These are phyloP conservation scores for Saccostrea glomerata DNA, from an alignment of 1,140 invertebrate genomes.

Conservation along the genomic window DNA sequence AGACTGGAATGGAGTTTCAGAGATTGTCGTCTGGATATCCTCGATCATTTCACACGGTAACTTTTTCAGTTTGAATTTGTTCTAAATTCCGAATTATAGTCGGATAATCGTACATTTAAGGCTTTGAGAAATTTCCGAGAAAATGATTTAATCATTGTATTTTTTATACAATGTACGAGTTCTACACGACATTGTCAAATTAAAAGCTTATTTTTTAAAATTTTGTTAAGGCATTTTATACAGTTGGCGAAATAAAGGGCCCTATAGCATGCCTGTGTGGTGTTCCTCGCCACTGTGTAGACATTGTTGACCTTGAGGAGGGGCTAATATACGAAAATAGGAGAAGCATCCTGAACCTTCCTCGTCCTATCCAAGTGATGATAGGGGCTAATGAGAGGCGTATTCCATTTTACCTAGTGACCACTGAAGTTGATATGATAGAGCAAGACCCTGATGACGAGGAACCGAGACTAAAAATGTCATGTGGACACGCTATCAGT, in stretches of 20 bases:
- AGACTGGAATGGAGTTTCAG: not conserved
- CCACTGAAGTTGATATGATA: constrained; percentile 1
- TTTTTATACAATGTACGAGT: no score
- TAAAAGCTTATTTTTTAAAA: no score
- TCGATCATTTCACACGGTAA: not conserved
- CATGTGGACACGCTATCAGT: constrained; percentile 14
- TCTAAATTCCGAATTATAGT: no score
- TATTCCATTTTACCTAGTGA: not conserved
- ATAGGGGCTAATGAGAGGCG: not conserved
- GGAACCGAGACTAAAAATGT: not conserved
- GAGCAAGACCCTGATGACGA: constrained; percentile 3
- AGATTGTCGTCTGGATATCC: not conserved
- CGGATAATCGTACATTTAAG: no score
- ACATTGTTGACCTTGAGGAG: not conserved
- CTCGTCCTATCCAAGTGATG: constrained; percentile 6
- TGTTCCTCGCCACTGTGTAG: constrained; percentile 5
- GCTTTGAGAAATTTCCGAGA: no score
- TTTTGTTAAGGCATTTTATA: no score
- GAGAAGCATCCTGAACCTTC: not conserved
- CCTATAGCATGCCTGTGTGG: not conserved
- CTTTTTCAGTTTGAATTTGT: not conserved
- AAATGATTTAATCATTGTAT: no score
- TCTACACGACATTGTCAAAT: no score
- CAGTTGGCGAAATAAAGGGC: not conserved
- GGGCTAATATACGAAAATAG: not conserved